Base-by-base conservation (phyloP, 2,113 vertebrate species). In the Hyaena hyaena region DNA sequence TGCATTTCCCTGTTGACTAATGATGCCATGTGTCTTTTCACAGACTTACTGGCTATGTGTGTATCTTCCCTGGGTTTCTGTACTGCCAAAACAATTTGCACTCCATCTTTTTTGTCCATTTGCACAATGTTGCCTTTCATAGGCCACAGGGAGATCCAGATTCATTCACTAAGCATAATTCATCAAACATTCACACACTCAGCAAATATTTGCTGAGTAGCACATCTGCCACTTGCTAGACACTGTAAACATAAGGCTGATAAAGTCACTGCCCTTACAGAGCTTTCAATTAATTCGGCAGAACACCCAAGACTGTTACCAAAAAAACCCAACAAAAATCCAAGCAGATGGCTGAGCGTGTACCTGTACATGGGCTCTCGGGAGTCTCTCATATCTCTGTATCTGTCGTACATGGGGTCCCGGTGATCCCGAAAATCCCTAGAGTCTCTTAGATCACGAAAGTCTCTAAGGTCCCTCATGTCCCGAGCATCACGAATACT, bases 371-470 rank as follows among this genome's bases (percentile, higher is more conserved):
- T 58, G 21, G 98, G 96, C 9, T 99, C 98, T 66, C 98, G 98
- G 39, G 98, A 97, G 66, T 99, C 98, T 81, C 99, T 98, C 95
- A 98, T 96, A 63, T 99, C 99, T 65, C 99, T 98, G 97, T 99
- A 99, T 17, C 99, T 98, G 73, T 99, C 99, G 7, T 99, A 98
- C 82, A 98, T 79, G 24, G 98, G 98, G 15, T 99, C 98, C 55
- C 99, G 97, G 61, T 98, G 98, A 94, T 99, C 98, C 12, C 99
- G 98, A 86, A 98, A 98, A 63, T 99, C 98, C 97, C 98, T 99
- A 28, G 98, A 69, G 39, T 99, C 99, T 61, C 98, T 98, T n/a
- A 98, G 97, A 88, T 99, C 99, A 93, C 99, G 97, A 28, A 99
- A 68, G 94, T 99, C 99, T 96, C 99, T 98, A 0, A 98, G 93